These are phyloP conservation scores for Eubucco bourcierii DNA, from an alignment of 2,113 vertebrate genomes.

Conservation along the genomic window DNA sequence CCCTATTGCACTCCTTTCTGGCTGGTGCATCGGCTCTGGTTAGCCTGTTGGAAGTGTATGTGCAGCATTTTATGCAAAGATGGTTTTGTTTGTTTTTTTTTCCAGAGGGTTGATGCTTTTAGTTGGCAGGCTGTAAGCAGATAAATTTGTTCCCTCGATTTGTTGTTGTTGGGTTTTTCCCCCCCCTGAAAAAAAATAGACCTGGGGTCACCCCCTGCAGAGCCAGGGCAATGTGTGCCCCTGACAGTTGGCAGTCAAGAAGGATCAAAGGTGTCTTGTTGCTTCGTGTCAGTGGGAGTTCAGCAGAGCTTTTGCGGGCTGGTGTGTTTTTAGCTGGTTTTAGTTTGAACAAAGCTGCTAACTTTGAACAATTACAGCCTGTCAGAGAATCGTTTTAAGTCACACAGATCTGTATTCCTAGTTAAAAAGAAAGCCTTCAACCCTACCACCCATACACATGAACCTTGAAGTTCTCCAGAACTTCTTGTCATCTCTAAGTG, in stretches of 20 bases:
- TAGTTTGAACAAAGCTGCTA: constrained; percentile 44
- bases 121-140: not conserved
- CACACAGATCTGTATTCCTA: not conserved
- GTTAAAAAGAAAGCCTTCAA: not conserved
- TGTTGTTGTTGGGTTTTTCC: not conserved
- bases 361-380: constrained; percentile 26
- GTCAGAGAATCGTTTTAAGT: not conserved
- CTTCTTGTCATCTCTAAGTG: constrained; percentile 29
- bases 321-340: constrained; percentile 1
- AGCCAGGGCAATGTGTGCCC: not conserved
- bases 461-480: not conserved
- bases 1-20: not conserved
- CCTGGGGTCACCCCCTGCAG: not conserved
- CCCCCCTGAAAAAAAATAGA: not conserved
- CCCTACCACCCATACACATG: not conserved
- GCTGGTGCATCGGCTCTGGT: not conserved
- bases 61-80: not conserved
- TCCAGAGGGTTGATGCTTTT: not conserved
- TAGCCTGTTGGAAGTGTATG: not conserved
- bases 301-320: not conserved
- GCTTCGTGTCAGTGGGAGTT: not conserved
- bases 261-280: not conserved
- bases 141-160: not conserved
- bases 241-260: not conserved
- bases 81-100: not conserved